Evolutionary conservation across 2,797 vertebrate species (phyloP), one percentile per base, ranked within the genome.

Genomic region (Jordanella pulchra): DNA sequence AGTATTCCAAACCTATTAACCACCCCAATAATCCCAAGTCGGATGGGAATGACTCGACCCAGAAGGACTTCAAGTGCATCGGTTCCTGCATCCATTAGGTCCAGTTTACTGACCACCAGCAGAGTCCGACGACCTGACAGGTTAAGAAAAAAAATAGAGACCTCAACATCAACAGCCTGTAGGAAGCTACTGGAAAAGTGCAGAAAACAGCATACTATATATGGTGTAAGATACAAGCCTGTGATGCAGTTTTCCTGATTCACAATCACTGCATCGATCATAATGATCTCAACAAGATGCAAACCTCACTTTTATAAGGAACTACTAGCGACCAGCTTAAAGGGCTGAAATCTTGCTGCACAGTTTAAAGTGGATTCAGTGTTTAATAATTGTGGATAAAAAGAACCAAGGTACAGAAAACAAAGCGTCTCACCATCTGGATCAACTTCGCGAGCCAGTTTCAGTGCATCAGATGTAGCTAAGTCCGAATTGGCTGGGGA

Each of bases 401-500:
- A 67, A 78, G 48, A 54, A 82, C 71, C 1, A 71, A 72, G 75
- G 71, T 55, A 67, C 35, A 56, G 69, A 25, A 74, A 70, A 75
- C 74, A 75, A 87, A 79, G 84, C 72, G 50, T 80, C 90, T 73
- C 92, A 97, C 96, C 96, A 82, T 97, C 96, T 90, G 95, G 92
- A 89, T 97, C 96, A 39, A 97, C 96, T 67, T 97, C 96, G 23
- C 95, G 95, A n/a, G 96, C 96, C 89, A 97, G 92, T 90, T 97
- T 97, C 74, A 97, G 91, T 0, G 96, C 95, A 81, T 97, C 96
- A 0, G 95, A 95, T 32, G 96, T 97, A 87, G 96, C 95, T 86
- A 97, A 94, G 89, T 97, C 96, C 15, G 96, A 97, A 91, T 97
- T 97, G 65, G 96, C 96, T 42, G 96, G 95, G 51, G 96, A 96